These are phyloP conservation scores for Sandelia bainsii DNA, from an alignment of 2,797 vertebrate species.

Conservation along the genomic window DNA sequence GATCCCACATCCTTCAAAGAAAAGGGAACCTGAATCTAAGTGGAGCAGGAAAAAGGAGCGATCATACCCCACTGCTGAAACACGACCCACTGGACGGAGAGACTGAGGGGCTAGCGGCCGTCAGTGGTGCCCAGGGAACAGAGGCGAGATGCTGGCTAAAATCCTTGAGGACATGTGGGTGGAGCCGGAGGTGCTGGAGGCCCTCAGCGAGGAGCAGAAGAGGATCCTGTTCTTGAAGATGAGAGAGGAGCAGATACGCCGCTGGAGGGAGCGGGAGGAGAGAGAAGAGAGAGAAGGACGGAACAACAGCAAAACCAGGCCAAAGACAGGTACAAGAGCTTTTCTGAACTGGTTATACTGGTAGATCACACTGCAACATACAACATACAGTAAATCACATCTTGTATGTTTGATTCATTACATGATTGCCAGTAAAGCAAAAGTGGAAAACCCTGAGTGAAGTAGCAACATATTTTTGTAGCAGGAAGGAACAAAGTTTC, in stretches of 20 bases:
- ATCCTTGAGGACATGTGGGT: constrained; percentile 88
- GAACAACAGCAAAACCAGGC: constrained; percentile 21
- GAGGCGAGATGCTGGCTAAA: constrained; percentile 84
- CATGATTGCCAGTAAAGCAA: neutral
- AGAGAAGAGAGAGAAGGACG: constrained; percentile 66
- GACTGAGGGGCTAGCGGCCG: constrained; percentile 3
- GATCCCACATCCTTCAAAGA: constrained; percentile 57
- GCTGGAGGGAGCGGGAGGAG: constrained; percentile 84
- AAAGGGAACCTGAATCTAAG: constrained; percentile 62
- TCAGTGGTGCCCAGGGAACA: neutral
- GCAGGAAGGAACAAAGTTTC: constrained; percentile 11
- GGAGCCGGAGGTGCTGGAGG: constrained; percentile 86
- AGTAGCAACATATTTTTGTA: neutral
- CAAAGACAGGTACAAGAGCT: constrained; percentile 78
- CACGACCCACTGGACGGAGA: constrained; percentile 30
- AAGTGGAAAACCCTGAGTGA: neutral
- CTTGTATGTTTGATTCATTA: neutral
- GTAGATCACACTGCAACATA: neutral
- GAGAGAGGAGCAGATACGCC: constrained; percentile 87
- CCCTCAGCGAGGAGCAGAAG: constrained; percentile 86
- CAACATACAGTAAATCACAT: neutral
- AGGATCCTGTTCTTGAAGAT: constrained; percentile 87
- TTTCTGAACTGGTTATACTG: constrained; percentile 8
- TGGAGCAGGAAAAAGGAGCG: constrained; percentile 38
- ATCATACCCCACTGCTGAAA: constrained; percentile 51